Base-by-base conservation (phyloP, 1,140 invertebrate genomes). In the Drosophila pseudoananassae region DNA sequence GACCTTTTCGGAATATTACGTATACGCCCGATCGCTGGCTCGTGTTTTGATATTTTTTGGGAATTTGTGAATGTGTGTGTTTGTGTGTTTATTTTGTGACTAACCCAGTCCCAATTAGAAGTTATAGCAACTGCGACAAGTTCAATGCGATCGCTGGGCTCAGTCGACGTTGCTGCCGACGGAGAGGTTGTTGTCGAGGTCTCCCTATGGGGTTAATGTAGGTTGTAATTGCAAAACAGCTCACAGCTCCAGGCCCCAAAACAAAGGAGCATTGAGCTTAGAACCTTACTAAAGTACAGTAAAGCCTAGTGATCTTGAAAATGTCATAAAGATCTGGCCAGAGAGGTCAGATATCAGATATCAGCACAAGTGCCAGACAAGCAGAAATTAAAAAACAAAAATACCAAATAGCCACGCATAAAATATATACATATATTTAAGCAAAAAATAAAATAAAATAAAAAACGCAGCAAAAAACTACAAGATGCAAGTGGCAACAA, bases 81-180 rank as follows among this genome's bases (percentile, higher is more conserved):
- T 15, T 7, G 15, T 47, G 12, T 23, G 9, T 51, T 50, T 58
- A 23, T 57, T 50, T 49, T 23, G 68, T 72, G 78, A 64, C 54
- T 75, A 68, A 74, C 60, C 64, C 64, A 63, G 45, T 84, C 71
- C 78, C 82, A 88, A 85, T 87, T 87, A 85, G 82, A 85, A 85
- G 69, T 78, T 78, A 87, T 64, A 73, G 57, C 66, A 20, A 20
- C 3, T 0, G 10, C 65, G 65, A 69, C 63, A 69, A 79, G 82
- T 73, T 85, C 63, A 65, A 66, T 70, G 59, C 53, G 78, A 78
- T 82, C n/a, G n/a, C n/a, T n/a, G n/a, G n/a, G n/a, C n/a, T 43
- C 43, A 10, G 47, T 8, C 17, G 31, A 23, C 55, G 10, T 29
- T 46, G 25, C 40, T 38, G 45, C 63, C 51, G 14, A n/a, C n/a